Base-by-base conservation (phyloP, 2,113 vertebrate genomes). In the Megalops atlanticus region DNA sequence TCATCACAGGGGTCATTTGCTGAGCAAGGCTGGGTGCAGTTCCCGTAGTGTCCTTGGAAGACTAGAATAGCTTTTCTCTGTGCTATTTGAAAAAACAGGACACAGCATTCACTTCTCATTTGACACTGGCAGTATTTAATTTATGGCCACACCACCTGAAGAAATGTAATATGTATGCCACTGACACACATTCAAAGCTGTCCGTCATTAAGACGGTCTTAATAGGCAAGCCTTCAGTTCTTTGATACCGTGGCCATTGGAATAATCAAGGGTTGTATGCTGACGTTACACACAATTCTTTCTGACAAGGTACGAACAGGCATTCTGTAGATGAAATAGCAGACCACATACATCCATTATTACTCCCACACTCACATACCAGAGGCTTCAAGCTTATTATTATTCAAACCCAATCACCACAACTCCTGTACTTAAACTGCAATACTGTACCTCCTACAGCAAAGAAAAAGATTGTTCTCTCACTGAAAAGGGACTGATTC, bases 101-200 rank as follows among this genome's bases (percentile, higher is more conserved):
- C 77, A 82, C 64, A 36, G 77, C 85, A 84, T 86, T 81, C 80
- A 68, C 54, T 80, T 83, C 54, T 79, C 58, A 5, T 64, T 64
- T 64, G 58, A 64, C 58, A 27, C 31, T 64, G 58, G 58, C 4
- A 5, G n/a, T 24, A 8, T 64, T 64, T 64, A 64, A n/a, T 64
- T 31, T 31, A n/a, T 64, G 58, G 31, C 58, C 58, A n/a, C 58
- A 5, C 24, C n/a, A 24, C 1, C 18, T 31, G n/a, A 31, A 2
- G 58, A 24, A 64, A 8, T 10, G 6, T 31, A 64, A 64, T 31
- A 31, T 11, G 58, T n/a, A 31, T 2, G 27, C n/a, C n/a, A 8
- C n/a, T 1, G n/a, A 5, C 12, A 27, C 58, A 64, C n/a, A 64
- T 11, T 21, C n/a, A 24, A 8, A 64, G 31, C 58, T 64, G 58